Evolutionary conservation across 2,888 invertebrate genomes (phyloP).

Genomic region (Anthrax anthrax): DNA sequence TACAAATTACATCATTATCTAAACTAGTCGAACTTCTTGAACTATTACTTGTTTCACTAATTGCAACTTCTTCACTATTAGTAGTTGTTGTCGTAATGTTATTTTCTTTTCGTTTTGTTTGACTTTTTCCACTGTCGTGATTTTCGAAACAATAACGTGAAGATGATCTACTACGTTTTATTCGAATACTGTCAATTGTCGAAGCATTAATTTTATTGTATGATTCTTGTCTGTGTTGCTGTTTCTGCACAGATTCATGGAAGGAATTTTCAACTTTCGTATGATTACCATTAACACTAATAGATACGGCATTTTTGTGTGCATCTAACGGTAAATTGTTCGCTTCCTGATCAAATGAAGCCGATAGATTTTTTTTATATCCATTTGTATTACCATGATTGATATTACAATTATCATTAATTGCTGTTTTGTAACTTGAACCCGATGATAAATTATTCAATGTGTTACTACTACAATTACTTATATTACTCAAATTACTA

Average conservation of each 20-base stretch:
- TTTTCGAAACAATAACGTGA: background rate
- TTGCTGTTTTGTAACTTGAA: background rate
- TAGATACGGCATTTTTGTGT: no score
- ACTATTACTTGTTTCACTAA: background rate
- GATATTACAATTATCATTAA: slow-evolving; percentile 8
- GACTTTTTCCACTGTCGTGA: background rate
- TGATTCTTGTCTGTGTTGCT: no score
- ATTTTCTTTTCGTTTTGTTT: background rate
- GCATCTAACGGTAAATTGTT: no score
- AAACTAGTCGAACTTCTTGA: background rate
- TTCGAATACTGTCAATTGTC: background rate
- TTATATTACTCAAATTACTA: slow-evolving; percentile 17
- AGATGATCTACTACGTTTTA: background rate
- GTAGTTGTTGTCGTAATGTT: background rate
- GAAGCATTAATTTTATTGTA: no score
- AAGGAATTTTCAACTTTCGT: no score
- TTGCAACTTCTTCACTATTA: background rate
- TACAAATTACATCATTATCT: background rate
- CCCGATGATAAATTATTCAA: slow-evolving; percentile 5
- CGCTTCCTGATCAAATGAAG: slow-evolving; percentile 20
- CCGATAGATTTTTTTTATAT: slow-evolving; percentile 29
- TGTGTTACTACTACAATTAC: slow-evolving; percentile 17
- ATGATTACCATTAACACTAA: no score
- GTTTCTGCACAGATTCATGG: no score
- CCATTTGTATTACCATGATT: slow-evolving; percentile 13